Evolutionary conservation across 1,140 invertebrate genomes (phyloP), one percentile per base, ranked within the genome.

Genomic region (Coelopa frigida): DNA sequence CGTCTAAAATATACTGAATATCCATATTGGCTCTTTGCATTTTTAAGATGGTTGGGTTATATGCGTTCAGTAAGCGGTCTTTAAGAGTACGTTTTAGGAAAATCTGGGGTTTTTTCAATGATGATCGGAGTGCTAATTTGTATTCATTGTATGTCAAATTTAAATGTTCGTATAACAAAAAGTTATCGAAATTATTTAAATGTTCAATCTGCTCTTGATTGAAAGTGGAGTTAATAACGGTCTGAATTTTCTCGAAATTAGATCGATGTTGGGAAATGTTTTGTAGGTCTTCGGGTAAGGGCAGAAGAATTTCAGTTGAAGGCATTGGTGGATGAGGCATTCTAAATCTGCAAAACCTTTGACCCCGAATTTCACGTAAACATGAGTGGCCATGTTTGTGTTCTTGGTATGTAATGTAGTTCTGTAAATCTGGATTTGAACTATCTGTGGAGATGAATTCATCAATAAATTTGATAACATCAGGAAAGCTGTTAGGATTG

Each of bases 11-110:
- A 42, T 50, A 59, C 38, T 63, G 66, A 24, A 65, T 58, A 35
- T 65, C 65, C 50, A 65, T 58, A 37, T 68, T 65, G 12, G 51
- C 59, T 31, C 37, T 22, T 46, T 54, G 59, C 20, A 59, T 27
- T 6, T 45, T 15, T 24, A 62, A 36, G 8, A 67, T 47, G 45
- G 48, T 48, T 27, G 15, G 42, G 46, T 56, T 61, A 37, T 56
- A 68, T 32, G 49, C 33, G 51, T 67, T 67, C 12, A 61, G 46
- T 18, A 39, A 58, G 14, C 15, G 22, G 5, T 57, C 57, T 20
- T 53, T 32, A 10, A 42, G 39, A 18, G 21, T 23, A 22, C 59
- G 39, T 44, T 56, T 57, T 10, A 49, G 20, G 24, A 42, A 42
- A 6, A 51, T n/a, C 24, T 21, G 22, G 24, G 47, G 33, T 24